Percentiles rank a stretch among this genome's conserved stretches.
phyloP scores from a whole-genome alignment of 2,113 vertebrate species.

The Empidonax traillii region DNA sequence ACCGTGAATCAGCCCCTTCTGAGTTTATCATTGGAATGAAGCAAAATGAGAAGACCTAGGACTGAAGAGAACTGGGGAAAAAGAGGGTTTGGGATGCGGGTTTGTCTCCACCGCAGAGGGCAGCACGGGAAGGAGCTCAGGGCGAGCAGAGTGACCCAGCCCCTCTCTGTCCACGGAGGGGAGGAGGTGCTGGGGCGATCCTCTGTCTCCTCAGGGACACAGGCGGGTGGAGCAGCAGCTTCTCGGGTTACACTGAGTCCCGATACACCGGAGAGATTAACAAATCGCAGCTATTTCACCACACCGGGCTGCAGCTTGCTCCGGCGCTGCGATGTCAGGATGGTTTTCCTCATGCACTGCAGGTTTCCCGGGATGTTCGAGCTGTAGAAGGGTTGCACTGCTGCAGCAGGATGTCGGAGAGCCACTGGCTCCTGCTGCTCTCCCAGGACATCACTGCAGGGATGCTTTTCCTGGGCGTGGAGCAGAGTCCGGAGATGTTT shows the following conservation, averaged over 20 bases:
- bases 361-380: background rate
- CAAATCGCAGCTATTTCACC: background rate
- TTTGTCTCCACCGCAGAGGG: rapidly evolving
- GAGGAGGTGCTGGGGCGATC: background rate
- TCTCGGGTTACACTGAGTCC: background rate
- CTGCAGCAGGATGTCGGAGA: background rate
- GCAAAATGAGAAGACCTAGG: background rate
- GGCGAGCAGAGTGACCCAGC: background rate
- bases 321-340: rapidly evolving
- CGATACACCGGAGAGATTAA: rapidly evolving
- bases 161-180: rapidly evolving
- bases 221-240: background rate
- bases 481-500: background rate
- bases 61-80: background rate
- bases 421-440: background rate
- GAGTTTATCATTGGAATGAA: background rate
- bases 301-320: background rate
- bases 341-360: background rate
- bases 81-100: rapidly evolving
- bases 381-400: background rate
- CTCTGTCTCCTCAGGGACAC: rapidly evolving
- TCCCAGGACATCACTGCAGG: background rate
- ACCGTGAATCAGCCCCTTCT: background rate
- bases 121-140: background rate
- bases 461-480: background rate